A percentile compares a stretch with the other conserved stretches of the same genome.
These are phyloP conservation scores for Dryobota labecula DNA, from an alignment of 2,888 invertebrate species.

Conservation along the genomic window DNA sequence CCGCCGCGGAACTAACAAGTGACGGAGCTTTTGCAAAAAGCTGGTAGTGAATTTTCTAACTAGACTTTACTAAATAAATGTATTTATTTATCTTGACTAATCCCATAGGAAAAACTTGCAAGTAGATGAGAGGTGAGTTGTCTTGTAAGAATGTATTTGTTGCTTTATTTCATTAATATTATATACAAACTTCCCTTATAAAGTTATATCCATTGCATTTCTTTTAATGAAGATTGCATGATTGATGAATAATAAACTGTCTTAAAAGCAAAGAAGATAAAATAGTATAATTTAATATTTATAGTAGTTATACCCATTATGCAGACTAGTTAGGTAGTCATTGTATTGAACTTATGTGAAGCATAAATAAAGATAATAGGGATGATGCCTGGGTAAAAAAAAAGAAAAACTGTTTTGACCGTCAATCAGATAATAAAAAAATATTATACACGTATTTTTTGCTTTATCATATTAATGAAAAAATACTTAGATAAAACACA, in stretches of 20 bases:
- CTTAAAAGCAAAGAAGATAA: slow-evolving; percentile 6
- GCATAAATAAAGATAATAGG: neutral
- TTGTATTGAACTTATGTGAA: slow-evolving; percentile 16
- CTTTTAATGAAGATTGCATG: slow-evolving; percentile 1
- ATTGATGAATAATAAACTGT: slow-evolving; percentile 24
- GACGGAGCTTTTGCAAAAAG: slow-evolving; percentile 73
- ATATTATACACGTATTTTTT: too few relatives aligned
- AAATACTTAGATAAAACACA: too few relatives aligned
- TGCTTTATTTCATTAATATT: neutral
- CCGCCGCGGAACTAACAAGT: slow-evolving; percentile 69
- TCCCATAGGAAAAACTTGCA: slow-evolving; percentile 12
- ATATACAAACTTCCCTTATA: neutral
- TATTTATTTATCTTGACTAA: neutral
- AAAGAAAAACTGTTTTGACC: too few relatives aligned
- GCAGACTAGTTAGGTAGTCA: slow-evolving; percentile 4
- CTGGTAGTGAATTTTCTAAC: slow-evolving; percentile 69
- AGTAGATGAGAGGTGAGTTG: neutral
- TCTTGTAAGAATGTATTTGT: slow-evolving; percentile 17
- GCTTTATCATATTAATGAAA: too few relatives aligned
- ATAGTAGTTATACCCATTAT: slow-evolving; percentile 1
- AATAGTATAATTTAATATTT: slow-evolving; percentile 9
- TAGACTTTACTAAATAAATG: slow-evolving; percentile 26
- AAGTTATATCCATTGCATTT: neutral
- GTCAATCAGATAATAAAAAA: too few relatives aligned
- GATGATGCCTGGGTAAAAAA: too few relatives aligned